A percentile compares a stretch with the other conserved stretches of the same genome.
phyloP scores from a whole-genome alignment of 92 coral and sea anemone species.

The Micromussa lordhowensis region DNA sequence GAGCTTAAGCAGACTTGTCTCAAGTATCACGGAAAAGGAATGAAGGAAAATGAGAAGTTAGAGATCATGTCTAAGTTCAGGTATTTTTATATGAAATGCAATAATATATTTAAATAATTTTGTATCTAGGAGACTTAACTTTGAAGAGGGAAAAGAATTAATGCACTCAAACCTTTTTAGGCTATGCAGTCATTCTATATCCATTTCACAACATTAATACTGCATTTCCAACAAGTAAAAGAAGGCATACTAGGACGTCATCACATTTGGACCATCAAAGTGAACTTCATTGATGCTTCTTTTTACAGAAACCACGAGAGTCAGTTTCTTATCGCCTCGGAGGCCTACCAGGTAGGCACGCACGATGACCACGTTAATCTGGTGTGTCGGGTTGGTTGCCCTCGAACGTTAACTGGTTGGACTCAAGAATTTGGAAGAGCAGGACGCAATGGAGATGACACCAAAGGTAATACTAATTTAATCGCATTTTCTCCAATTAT shows the following conservation, averaged over 20 bases:
- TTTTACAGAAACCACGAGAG: background rate
- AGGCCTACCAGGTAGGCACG: conserved; percentile 7
- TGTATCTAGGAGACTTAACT: background rate
- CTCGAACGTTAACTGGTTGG: background rate
- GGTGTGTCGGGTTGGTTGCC: background rate
- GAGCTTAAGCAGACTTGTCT: background rate
- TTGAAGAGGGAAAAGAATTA: background rate
- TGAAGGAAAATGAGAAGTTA: background rate
- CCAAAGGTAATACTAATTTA: background rate
- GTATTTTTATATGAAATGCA: background rate
- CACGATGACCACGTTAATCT: conserved; percentile 3
- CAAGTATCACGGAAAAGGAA: conserved; percentile 4
- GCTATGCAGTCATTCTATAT: background rate
- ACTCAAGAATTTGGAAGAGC: background rate
- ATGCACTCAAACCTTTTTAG: background rate
- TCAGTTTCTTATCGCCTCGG: conserved; percentile 1
- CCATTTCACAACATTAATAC: background rate
- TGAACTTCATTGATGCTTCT: background rate
- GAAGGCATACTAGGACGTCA: background rate
- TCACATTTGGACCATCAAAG: background rate
- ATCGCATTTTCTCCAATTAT: no score
- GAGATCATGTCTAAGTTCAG: background rate
- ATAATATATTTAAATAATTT: no score
- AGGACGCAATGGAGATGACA: background rate
- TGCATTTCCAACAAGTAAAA: no score